A percentile compares a stretch with the other conserved stretches of the same genome.
phyloP scores from a whole-genome alignment of 2,888 invertebrate genomes.

The Listrodromus nycthemerus region DNA sequence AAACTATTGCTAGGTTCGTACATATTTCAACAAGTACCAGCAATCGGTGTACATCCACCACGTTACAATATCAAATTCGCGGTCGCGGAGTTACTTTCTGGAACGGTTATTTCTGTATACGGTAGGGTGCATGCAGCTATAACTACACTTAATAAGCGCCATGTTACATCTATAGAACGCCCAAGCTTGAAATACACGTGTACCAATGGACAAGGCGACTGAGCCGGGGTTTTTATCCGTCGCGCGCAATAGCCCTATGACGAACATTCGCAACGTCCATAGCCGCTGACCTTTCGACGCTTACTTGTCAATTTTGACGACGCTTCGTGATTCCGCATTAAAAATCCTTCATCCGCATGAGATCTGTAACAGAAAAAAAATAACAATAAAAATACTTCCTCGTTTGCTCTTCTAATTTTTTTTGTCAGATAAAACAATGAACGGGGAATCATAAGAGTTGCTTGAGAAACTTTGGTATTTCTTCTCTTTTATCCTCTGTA shows the following conservation, averaged over 20 bases:
- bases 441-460: too few species aligned
- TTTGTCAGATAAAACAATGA: not conserved
- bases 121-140: not conserved
- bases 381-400: not conserved
- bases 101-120: slow-evolving; percentile 6
- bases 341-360: slow-evolving; percentile 73
- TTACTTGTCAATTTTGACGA: slow-evolving; percentile 55
- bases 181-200: slow-evolving; percentile 26
- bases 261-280: not conserved
- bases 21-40: slow-evolving; percentile 55
- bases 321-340: slow-evolving; percentile 74
- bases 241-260: not conserved
- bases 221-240: not conserved
- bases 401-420: not conserved
- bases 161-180: not conserved
- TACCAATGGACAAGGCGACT: slow-evolving; percentile 29
- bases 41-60: slow-evolving; percentile 11
- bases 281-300: not conserved
- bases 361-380: slow-evolving; percentile 72
- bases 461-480: too few species aligned
- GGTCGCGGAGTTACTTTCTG: slow-evolving; percentile 1
- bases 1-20: slow-evolving; percentile 27
- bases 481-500: too few species aligned
- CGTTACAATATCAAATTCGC: slow-evolving; percentile 29
- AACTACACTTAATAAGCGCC: not conserved